These are phyloP conservation scores for Isurus oxyrinchus DNA, from an alignment of 2,113 vertebrate species.

Conservation along the genomic window DNA sequence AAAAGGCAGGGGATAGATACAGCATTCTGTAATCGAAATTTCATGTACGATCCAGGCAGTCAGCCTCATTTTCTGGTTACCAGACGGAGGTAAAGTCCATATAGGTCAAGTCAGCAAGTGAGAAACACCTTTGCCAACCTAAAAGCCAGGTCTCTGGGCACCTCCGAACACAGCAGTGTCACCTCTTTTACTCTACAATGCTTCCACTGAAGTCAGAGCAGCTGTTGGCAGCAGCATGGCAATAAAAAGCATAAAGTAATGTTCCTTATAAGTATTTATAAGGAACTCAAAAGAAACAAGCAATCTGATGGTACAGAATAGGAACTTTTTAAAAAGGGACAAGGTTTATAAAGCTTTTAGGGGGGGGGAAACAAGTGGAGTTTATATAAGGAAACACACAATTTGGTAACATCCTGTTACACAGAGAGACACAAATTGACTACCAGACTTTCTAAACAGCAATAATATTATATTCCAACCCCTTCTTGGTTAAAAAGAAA, in stretches of 20 bases:
- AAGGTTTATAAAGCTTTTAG: neutral
- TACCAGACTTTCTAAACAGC: neutral
- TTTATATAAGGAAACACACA: neutral
- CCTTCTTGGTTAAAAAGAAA: neutral
- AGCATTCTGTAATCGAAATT: neutral
- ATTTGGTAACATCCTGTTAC: constrained; percentile 17
- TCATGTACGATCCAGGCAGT: neutral
- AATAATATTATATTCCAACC: neutral
- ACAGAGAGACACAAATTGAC: neutral
- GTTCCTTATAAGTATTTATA: neutral
- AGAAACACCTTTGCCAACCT: neutral
- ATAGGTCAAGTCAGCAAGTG: neutral
- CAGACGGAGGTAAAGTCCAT: neutral
- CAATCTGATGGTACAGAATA: neutral
- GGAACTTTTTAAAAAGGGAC: neutral
- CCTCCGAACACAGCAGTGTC: neutral
- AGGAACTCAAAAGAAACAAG: neutral
- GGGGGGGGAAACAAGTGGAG: neutral
- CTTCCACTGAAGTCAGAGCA: neutral
- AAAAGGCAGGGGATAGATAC: neutral
- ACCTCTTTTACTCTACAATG: neutral
- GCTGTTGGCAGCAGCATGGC: neutral
- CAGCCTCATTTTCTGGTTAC: neutral
- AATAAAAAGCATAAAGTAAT: neutral
- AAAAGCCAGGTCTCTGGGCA: neutral